A percentile compares a stretch with the other conserved stretches of the same genome.
phyloP scores from a whole-genome alignment of 2,888 invertebrate genomes.

The Parapristionchus giblindavisi region DNA sequence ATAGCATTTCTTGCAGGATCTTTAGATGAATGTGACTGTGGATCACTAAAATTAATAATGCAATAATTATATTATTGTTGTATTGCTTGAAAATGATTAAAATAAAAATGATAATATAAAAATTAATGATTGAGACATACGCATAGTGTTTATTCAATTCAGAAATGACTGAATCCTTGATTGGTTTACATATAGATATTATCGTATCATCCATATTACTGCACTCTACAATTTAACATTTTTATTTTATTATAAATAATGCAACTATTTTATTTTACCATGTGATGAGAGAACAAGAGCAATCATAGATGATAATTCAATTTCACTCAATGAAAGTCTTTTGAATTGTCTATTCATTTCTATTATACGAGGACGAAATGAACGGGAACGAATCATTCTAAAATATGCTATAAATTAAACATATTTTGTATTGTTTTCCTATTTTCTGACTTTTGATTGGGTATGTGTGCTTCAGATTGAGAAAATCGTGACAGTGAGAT shows the following conservation, averaged over 20 bases:
- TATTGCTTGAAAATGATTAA: background rate
- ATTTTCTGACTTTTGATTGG: no score
- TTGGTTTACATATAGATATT: background rate
- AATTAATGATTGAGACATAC: background rate
- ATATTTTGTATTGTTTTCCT: no score
- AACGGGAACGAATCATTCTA: conserved; percentile 9
- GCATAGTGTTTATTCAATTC: conserved; percentile 27
- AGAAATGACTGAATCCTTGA: background rate
- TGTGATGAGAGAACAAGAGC: conserved; percentile 18
- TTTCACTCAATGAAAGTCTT: background rate
- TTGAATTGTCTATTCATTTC: conserved; percentile 25
- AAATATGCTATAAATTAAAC: no score
- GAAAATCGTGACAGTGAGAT: no score
- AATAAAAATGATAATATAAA: background rate
- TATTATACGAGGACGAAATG: background rate
- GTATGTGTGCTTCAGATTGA: no score
- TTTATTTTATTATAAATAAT: background rate
- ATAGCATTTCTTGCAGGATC: background rate
- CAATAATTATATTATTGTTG: background rate
- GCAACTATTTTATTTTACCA: background rate
- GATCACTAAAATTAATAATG: background rate
- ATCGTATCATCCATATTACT: background rate
- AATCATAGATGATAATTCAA: background rate
- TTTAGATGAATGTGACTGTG: background rate
- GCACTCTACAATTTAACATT: conserved; percentile 1